Conservation (phyloP, 2,113 vertebrate species). For the Aldabrachelys gigantea region DNA sequence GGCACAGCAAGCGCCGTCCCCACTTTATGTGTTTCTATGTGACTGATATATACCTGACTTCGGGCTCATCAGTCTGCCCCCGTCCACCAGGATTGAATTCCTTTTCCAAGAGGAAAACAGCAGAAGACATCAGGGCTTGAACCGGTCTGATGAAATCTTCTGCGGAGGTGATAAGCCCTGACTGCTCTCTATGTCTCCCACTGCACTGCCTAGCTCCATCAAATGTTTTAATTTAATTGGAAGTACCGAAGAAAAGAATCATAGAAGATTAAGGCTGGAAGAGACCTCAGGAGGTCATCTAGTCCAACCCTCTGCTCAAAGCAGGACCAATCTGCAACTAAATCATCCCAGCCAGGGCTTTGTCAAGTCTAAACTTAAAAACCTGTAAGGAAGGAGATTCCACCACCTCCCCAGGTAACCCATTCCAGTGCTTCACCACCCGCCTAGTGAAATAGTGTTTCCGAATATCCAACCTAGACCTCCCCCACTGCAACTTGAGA, state of each 20-base stretch:
- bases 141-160: background rate
- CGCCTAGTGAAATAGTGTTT: too few species aligned
- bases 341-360: too few species aligned
- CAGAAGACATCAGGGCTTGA: slow-evolving; percentile 36
- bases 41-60: background rate
- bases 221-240: background rate
- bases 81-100: background rate
- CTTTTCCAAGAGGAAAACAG: slow-evolving; percentile 41
- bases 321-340: too few species aligned
- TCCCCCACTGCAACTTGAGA: too few species aligned
- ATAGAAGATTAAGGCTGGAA: too few species aligned
- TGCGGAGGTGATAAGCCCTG: background rate
- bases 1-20: slow-evolving; percentile 1
- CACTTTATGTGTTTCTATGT: slow-evolving; percentile 18
- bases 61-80: background rate
- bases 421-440: too few species aligned
- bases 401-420: too few species aligned
- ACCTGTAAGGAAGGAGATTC: too few species aligned
- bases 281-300: too few species aligned
- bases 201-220: slow-evolving; percentile 12
- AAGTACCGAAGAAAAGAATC: background rate
- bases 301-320: too few species aligned
- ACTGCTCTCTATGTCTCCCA: background rate
- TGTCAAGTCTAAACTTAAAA: too few species aligned
- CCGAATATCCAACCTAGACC: too few species aligned